Evolutionary conservation across 2,113 vertebrate genomes (phyloP), one percentile per base, ranked within the genome.

Genomic region (Cygnus buccinator): DNA sequence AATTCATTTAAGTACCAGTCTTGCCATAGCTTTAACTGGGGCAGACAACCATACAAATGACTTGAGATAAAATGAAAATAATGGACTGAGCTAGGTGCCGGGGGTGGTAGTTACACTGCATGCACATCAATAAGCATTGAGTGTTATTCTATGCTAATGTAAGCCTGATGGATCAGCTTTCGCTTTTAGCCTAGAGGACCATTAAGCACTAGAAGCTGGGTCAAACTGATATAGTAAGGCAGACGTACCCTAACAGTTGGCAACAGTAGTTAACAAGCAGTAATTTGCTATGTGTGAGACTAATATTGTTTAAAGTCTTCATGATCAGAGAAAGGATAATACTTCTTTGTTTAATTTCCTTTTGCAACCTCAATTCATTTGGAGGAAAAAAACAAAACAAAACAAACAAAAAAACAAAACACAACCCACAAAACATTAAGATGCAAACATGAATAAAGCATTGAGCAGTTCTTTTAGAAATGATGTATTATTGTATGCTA

Each of bases 151-250:
- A 98, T 98, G 98, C 98, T 99, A 99, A 99, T 99, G 98, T 97
- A 98, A 98, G 98, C 98, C 98, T 99, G 98, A 99, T 99, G 98
- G 99, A 99, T 98, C 97, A 98, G 98, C 98, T 98, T 98, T 99
- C 98, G 95, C 97, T 98, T 98, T 98, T 98, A 98, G 98, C 98
- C 99, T 98, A 94, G 98, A 98, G 98, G 98, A 99, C 99, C 98
- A 99, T 99, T 99, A 99, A 98, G 97, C 98, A 96, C 94, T 98
- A 97, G 97, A 98, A 98, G 98, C 98, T 98, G 96, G 98, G 98
- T 98, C 98, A 98, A 97, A 98, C 97, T 98, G 98, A 98, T 98
- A 98, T 90, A 98, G 98, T 93, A 86, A 96, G 89, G 97, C 98
- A 98, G 97, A 98, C 95, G 52, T 66, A 97, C 81, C 96, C 97